phyloP scores from a whole-genome alignment of 2,113 vertebrate species.

The Pseudopodoces humilis region DNA sequence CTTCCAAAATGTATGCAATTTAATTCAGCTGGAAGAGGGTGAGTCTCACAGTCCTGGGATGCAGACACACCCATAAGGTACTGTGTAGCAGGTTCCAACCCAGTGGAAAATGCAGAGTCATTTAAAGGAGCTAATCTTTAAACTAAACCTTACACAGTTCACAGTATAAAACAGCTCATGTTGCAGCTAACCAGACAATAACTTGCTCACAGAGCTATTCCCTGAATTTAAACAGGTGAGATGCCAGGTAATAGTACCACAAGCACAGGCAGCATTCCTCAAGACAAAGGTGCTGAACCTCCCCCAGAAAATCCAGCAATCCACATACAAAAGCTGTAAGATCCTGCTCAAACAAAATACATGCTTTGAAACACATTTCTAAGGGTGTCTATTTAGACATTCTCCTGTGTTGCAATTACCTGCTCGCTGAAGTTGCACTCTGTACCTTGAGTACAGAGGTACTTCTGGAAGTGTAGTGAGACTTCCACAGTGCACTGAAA shows the following conservation, averaged over 20 bases:
- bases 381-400: background rate
- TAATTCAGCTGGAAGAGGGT: background rate
- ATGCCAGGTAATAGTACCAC: background rate
- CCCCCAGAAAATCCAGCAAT: background rate
- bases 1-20: background rate
- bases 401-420: background rate
- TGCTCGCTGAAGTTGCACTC: background rate
- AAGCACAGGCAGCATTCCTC: background rate
- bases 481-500: background rate
- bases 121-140: background rate
- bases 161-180: background rate
- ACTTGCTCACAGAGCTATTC: background rate
- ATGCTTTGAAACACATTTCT: background rate
- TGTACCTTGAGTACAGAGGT: background rate
- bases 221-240: background rate
- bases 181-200: background rate
- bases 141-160: background rate
- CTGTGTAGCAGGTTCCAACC: accelerated
- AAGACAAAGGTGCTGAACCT: background rate
- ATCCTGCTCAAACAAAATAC: background rate
- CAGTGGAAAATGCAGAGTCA: background rate
- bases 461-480: background rate
- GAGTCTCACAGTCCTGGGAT: background rate
- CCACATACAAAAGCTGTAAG: background rate
- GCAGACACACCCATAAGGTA: background rate